A percentile compares a stretch with the other conserved stretches of the same genome.
phyloP scores from a whole-genome alignment of 2,113 vertebrate genomes.

The Hypocryptadius cinnamomeus region DNA sequence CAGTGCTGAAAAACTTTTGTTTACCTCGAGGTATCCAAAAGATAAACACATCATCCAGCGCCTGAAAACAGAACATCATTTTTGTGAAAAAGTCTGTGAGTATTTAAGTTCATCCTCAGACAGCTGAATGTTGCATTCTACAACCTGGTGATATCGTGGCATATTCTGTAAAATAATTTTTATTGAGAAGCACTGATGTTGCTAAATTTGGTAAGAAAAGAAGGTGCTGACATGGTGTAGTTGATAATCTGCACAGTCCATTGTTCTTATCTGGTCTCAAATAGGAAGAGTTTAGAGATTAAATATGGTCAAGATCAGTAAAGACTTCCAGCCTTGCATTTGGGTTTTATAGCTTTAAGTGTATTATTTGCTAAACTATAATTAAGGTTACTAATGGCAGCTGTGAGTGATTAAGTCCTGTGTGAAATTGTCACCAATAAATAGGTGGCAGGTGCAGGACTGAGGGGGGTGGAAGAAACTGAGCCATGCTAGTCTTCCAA shows the following conservation, averaged over 20 bases:
- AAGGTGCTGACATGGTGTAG: not conserved
- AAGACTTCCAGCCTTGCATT: not conserved
- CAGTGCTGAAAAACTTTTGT: slow-evolving; percentile 66
- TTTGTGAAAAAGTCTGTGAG: slow-evolving; percentile 68
- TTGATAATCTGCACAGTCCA: not conserved
- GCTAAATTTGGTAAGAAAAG: not conserved
- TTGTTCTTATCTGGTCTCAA: not conserved
- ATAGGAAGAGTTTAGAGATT: not conserved
- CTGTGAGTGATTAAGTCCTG: not conserved
- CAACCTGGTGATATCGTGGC: not conserved
- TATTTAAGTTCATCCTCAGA: not conserved
- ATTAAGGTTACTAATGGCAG: not conserved
- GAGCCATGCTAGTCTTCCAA: not conserved
- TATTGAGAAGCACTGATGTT: not conserved
- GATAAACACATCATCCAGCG: slow-evolving; percentile 33
- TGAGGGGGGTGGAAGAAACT: not conserved
- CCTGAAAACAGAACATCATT: slow-evolving; percentile 51
- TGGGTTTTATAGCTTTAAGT: not conserved
- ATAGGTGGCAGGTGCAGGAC: not conserved
- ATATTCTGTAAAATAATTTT: not conserved
- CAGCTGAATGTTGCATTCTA: not conserved
- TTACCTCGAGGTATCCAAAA: slow-evolving; percentile 62
- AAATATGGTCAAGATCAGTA: not conserved
- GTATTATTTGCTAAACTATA: not conserved
- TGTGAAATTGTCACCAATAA: not conserved